Evolutionary conservation across 2,113 vertebrate genomes (phyloP), one percentile per base, ranked within the genome.

Genomic region (Agelaius phoeniceus): DNA sequence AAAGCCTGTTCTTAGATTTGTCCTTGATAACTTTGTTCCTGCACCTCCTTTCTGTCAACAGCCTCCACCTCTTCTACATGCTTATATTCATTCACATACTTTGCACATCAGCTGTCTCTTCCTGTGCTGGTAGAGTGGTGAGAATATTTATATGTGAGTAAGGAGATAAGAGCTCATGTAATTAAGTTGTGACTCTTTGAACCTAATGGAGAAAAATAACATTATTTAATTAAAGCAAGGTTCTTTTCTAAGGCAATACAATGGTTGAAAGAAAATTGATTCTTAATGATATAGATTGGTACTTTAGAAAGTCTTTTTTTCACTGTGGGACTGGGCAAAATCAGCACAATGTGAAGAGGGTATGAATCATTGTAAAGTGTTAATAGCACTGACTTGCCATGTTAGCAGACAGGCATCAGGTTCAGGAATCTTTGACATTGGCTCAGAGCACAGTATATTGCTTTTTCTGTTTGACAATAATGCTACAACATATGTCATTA

Each of bases 141-240:
- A 85, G 65, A 94, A 81, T 73, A 82, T 84, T 85, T 96, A 22
- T 46, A 24, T 2, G 19, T 71, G 72, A 94, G 65, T 86, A 93
- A 90, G 26, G 35, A 92, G 68, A 28, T 2, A 3, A 78, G 66
- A 74, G 81, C 62, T 95, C 15, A 4, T 59, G 39, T 89, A 93
- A 93, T 89, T 89, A 92, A 62, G 11, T 86, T 96, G 83, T 78
- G n/a, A 75, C 46, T 94, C 66, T 84, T 59, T 87, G 77, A 82
- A 84, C 48, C 19, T 86, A 87, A 76, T 67, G 35, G 69, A 18
- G 21, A 66, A 89, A 75, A 91, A 72, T 61, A 88, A 37, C 43
- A 43, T 92, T 93, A 78, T 88, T 94, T 94, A 86, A 95, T 93
- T 96, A 91, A 81, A 23, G 76, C 59, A 22, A 61, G 92, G 86